Base-by-base conservation (phyloP, 1,140 invertebrate species). In the Zaprionus taronus region DNA sequence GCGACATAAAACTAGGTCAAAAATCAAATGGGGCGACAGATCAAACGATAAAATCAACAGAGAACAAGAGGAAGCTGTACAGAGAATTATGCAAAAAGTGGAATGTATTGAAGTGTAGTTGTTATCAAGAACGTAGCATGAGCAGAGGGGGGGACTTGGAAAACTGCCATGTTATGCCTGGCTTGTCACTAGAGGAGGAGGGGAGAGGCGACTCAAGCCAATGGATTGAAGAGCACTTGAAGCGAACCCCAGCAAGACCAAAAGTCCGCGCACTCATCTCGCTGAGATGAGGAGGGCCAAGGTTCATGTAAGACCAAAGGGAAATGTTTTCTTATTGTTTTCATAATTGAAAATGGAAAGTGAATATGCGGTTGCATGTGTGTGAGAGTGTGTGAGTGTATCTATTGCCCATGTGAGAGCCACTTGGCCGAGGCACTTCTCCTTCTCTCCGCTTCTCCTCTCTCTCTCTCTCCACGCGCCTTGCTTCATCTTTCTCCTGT, bases 311-410 rank as follows among this genome's bases (percentile, higher is more conserved):
- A 36, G 65, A 68, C 31, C 41, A 64, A 72, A 66, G 56, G 63
- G 64, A 68, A 83, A 80, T 79, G 75, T 66, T 38, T 75, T 72
- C 71, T 62, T 71, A 51, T 89, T 79, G 84, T 71, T 76, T 76
- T 75, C 85, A 68, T 84, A 90, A 89, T 84, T 76, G 78, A 84
- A 89, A 89, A 84, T 83, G 65, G 68, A 89, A 90, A 89, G 83
- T 89, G 78, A 72, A 74, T 80, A 60, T 36, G 55, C 12, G 26
- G n/a, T 20, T 57, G 4, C 22, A 12, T 72, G 38, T 26, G 60
- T 56, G 28, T 31, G 49, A 58, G 24, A 70, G 38, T 26, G 60
- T 56, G 28, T 31, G 49, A 58, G 24, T 68, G 47, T 60, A 69
- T 60, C 63, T 65, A 51, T 65, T 56, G 80, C 57, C 70, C 77